Conservation (phyloP, 2,797 vertebrate genomes). For the Rhinogobio ventralis region DNA sequence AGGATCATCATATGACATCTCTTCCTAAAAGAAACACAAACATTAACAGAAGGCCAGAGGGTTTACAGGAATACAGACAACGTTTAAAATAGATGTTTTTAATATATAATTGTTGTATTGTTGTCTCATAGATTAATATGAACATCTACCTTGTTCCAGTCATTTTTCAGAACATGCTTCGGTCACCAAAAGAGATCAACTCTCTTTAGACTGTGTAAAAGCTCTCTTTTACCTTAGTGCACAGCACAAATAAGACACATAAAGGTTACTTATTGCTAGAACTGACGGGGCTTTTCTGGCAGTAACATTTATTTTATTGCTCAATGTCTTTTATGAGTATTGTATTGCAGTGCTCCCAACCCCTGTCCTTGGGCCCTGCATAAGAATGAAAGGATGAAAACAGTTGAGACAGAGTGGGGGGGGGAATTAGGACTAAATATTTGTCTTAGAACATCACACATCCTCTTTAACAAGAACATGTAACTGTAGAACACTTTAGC, state of each 20-base stretch:
- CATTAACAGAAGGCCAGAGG: not conserved
- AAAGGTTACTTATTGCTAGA: slow-evolving; percentile 44
- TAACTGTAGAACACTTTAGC: not conserved
- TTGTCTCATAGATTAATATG: not conserved
- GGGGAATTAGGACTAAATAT: not conserved
- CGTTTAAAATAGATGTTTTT: no score
- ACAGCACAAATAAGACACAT: slow-evolving; percentile 20
- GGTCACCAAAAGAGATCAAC: slow-evolving; percentile 11
- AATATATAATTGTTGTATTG: not conserved
- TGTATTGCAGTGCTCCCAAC: slow-evolving; percentile 64
- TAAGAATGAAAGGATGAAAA: slow-evolving; percentile 19
- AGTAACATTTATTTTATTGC: slow-evolving; percentile 38
- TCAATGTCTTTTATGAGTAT: slow-evolving; percentile 40
- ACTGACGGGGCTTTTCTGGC: not conserved
- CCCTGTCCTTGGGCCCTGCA: slow-evolving; percentile 54
- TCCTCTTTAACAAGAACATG: not conserved
- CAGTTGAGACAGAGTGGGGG: not conserved
- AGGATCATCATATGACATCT: not conserved
- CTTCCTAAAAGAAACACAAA: not conserved
- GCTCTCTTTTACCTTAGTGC: not conserved
- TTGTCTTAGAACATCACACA: not conserved
- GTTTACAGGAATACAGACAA: not conserved
- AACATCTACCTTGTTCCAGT: not conserved
- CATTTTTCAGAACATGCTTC: not conserved
- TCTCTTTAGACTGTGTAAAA: slow-evolving; percentile 14